Base-by-base conservation (phyloP, 2,888 invertebrate genomes). In the Apoda limacodes region DNA sequence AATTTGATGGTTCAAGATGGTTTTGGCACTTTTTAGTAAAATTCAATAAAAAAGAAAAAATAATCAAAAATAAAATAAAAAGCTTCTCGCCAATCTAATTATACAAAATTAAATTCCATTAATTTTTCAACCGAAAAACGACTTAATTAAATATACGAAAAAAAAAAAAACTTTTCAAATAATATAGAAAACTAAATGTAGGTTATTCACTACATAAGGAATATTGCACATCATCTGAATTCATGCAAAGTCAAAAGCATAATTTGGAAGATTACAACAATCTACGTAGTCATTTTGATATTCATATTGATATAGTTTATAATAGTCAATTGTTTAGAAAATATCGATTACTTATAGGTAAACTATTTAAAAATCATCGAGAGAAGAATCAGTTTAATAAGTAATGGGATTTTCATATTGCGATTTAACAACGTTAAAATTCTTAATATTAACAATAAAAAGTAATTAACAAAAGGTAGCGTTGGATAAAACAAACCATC, bases 361-460 rank as follows among this genome's bases (percentile, higher is more conserved):
- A n/a, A n/a, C n/a, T n/a, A n/a, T n/a, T n/a, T n/a, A n/a, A n/a
- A n/a, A n/a, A n/a, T n/a, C n/a, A n/a, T n/a, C n/a, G n/a, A n/a
- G n/a, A n/a, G n/a, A n/a, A n/a, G n/a, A n/a, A n/a, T n/a, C n/a
- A n/a, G n/a, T n/a, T n/a, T n/a, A n/a, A n/a, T n/a, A n/a, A n/a
- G n/a, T n/a, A n/a, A n/a, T n/a, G n/a, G n/a, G n/a, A n/a, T n/a
- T n/a, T n/a, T n/a, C n/a, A n/a, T 17, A 17, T 17, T 17, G 17
- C 7, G 61, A 64, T 52, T 66, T 66, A 76, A 78, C 78, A 78
- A 76, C 58, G 60, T 76, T 72, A 75, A 78, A 76, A 72, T 62
- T 75, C 70, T 76, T 75, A 78, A 71, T 71, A 65, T 76, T 72
- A 78, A 76, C 76, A 78, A 76, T 75, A 75, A 74, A 72, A 70